A percentile compares a stretch with the other conserved stretches of the same genome.
Evolutionary conservation across 2,797 vertebrate species (phyloP).

Genomic region (Rhynchotus rufescens): DNA sequence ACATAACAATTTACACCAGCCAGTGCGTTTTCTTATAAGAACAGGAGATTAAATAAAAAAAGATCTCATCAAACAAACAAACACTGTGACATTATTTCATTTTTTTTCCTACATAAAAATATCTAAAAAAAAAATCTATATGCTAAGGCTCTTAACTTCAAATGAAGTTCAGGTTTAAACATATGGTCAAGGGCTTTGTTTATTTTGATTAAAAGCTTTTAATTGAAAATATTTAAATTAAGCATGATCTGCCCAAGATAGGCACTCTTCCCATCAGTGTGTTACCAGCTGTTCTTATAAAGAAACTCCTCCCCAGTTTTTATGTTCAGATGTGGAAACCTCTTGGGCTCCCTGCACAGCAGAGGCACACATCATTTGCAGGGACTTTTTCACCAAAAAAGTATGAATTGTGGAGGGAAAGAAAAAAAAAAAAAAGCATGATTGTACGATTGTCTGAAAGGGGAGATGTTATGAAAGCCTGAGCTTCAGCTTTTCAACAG

Average conservation of each 20-base stretch:
- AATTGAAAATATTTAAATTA: background rate
- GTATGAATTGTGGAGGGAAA: background rate
- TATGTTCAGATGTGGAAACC: background rate
- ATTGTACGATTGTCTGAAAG: background rate
- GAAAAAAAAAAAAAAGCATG: too few species aligned
- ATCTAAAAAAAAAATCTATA: background rate
- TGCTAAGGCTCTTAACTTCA: background rate
- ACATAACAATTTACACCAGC: background rate
- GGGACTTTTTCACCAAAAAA: background rate
- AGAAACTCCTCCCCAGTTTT: background rate
- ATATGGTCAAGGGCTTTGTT: background rate
- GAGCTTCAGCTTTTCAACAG: background rate
- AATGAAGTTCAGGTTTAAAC: constrained; percentile 1
- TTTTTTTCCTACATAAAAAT: background rate
- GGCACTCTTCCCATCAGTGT: background rate
- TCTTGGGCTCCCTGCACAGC: background rate
- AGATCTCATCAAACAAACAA: background rate
- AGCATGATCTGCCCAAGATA: background rate
- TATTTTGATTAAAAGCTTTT: background rate
- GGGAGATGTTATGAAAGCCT: background rate
- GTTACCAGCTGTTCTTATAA: background rate
- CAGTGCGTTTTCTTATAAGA: background rate
- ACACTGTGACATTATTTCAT: background rate
- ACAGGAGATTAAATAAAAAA: background rate
- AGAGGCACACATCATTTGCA: background rate